Base-by-base conservation (phyloP, 2,888 invertebrate species). In the Aporophyla lueneburgensis region DNA sequence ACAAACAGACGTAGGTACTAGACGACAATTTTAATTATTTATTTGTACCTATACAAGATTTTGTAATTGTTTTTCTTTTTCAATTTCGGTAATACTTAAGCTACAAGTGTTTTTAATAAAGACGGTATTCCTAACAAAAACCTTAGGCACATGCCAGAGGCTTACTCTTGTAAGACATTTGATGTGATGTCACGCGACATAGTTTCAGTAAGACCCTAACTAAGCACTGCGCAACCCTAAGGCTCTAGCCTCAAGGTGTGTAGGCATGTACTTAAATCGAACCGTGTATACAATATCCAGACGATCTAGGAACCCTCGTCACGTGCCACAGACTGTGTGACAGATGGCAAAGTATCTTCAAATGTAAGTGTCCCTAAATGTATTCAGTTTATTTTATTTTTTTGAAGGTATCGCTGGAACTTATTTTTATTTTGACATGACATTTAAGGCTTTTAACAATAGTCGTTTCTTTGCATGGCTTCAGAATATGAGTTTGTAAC, bases 261-360 rank as follows among this genome's bases (percentile, higher is more conserved):
- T 33, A 66, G 53, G n/a, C 33, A 19, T 66, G 40, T 67, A 56
- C 62, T 46, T 67, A 68, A 53, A 62, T 61, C 40, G 21, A 62
- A 68, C 16, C 33, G 19, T 33, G 54, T 58, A 59, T 53, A 75
- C 66, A 82, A 71, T 67, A 78, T 62, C 65, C 27, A 56, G 43
- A 54, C 46, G 27, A 61, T 24, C 61, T 53, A n/a, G 51, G 21
- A 49, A 84, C 82, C 82, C 82, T 84, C 76, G 75, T 82, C 82
- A 82, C 78, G 65, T 19, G 19, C 65, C 21, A 33, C 53, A 53
- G 46, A 49, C 74, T 51, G 33, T 40, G 75, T 69, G 80, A 76
- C 81, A 82, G 84, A 63, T 71, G 71, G 71, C 80, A 21, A 65
- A 59, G 59, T 71, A 84, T 84, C 75, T 65, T 24, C 59, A 63